Base-by-base conservation (phyloP, 2,113 vertebrate genomes). In the Marmota monax region DNA sequence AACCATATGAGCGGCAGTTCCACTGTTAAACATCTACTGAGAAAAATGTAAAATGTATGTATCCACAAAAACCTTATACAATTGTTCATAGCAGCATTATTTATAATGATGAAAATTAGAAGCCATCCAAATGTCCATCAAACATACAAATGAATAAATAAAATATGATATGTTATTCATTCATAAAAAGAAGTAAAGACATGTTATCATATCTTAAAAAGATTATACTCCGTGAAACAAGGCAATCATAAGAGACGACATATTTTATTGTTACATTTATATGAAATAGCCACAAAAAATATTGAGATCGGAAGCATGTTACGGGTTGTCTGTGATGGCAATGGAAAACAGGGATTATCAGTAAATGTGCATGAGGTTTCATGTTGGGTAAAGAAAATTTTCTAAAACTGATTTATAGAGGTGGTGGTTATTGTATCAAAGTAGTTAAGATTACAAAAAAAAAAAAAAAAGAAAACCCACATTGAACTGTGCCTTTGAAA, bases 201-300 rank as follows among this genome's bases (percentile, higher is more conserved):
- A 78, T 72, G 23, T 23, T 85, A 72, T 25, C 4, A 65, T 17
- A 45, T 63, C 63, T 93, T 63, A 73, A 29, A 82, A 48, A 37
- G 16, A 80, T 29, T 53, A 63, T 58, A 22, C n/a, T 84, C 53
- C 11, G 8, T 65, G 42, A 53, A 83, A 92, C 13, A 63, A 42
- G 1, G 2, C 34, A 92, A 56, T 69, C 16, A 70, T 34, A 63
- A 63, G 11, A 73, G 69, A 82, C 3, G 48, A 58, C 1, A 25
- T 42, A 42, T 90, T 86, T 95, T 90, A 23, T 48, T 83, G 53
- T 87, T 82, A 2, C 5, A 13, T 70, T 95, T 84, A 78, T 70
- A 61, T 82, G 7, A 90, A 82, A 63, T 77, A 53, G 22, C 7
- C 0, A 77, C 86, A 63, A 27, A 87, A 77, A 32, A 27, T 76